phyloP scores from a whole-genome alignment of 2,797 vertebrate genomes.

The Thripadectes ignobilis region DNA sequence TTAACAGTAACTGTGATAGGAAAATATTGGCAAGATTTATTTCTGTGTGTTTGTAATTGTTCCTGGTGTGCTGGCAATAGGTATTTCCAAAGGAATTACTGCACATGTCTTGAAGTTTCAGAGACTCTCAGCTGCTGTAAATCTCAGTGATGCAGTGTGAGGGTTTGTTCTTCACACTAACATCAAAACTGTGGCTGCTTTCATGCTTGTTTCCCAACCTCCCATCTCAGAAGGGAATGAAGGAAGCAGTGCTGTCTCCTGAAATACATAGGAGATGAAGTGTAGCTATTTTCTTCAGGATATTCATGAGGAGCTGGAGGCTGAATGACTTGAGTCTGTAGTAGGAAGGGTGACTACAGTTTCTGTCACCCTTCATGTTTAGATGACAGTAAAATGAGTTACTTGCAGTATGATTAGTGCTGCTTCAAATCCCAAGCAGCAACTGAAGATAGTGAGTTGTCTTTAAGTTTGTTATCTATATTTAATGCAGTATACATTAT shows the following conservation, averaged over 20 bases:
- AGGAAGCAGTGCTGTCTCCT: neutral
- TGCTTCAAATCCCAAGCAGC: neutral
- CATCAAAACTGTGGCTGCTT: neutral
- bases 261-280: neutral
- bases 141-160: fast-evolving
- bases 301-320: neutral
- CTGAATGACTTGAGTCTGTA: neutral
- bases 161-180: neutral
- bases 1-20: neutral
- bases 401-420: neutral
- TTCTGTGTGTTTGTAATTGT: neutral
- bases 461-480: neutral
- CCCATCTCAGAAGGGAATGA: neutral
- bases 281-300: neutral
- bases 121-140: neutral
- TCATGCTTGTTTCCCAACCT: neutral
- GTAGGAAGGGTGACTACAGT: neutral
- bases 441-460: neutral
- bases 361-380: neutral
- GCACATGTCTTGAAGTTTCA: neutral
- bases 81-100: neutral
- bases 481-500: neutral
- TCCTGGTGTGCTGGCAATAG: neutral
- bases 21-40: neutral
- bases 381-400: neutral